phyloP scores from a whole-genome alignment of 2,113 vertebrate species.

The Empidonax alnorum region DNA sequence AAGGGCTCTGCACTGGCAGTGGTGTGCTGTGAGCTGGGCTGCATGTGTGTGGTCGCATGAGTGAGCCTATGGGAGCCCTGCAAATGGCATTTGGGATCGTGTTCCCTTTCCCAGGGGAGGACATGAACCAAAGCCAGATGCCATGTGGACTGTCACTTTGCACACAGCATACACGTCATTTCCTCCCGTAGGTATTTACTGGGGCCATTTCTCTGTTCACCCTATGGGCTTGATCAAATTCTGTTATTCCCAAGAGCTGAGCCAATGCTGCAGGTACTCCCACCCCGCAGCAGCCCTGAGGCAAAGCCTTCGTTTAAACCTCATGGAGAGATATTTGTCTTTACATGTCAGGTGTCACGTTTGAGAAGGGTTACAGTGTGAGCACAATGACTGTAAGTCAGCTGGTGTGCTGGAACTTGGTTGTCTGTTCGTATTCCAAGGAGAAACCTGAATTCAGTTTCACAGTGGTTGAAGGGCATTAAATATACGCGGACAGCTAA shows the following conservation, averaged over 20 bases:
- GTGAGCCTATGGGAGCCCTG: background rate
- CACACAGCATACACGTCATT: fast-evolving
- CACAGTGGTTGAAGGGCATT: background rate
- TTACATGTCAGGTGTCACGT: fast-evolving
- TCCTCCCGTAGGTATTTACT: background rate
- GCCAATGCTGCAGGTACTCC: background rate
- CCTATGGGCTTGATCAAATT: background rate
- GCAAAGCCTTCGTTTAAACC: background rate
- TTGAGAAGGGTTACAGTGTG: background rate
- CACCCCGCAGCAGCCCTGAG: fast-evolving
- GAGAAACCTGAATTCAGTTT: background rate
- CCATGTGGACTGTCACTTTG: background rate
- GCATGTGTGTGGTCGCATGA: fast-evolving
- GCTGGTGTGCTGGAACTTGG: background rate
- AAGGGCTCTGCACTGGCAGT: background rate
- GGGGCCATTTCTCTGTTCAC: background rate
- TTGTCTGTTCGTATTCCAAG: background rate
- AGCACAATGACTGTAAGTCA: background rate
- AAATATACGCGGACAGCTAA: background rate
- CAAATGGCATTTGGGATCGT: background rate
- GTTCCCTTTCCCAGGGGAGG: background rate
- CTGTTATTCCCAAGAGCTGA: background rate
- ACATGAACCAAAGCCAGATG: background rate
- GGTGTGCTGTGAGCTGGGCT: background rate
- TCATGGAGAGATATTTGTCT: background rate